Conservation (phyloP, 2,113 vertebrate species). For the Equus przewalskii region DNA sequence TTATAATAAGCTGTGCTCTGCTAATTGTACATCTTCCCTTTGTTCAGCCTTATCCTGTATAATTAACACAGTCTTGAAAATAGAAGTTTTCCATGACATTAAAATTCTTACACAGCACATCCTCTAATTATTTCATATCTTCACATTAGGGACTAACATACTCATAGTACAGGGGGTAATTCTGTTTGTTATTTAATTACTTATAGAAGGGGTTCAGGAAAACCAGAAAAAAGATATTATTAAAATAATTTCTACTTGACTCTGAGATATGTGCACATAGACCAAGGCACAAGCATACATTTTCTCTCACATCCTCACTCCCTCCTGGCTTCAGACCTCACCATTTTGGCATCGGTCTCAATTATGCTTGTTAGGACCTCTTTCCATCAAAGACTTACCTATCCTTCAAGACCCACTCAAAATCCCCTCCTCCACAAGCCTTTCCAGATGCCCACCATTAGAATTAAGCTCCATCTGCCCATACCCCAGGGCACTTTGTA, state of each 20-base stretch:
- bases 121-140: slow-evolving; percentile 83
- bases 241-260: slow-evolving; percentile 60
- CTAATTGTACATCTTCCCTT: slow-evolving; percentile 67
- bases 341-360: not conserved
- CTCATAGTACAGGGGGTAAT: slow-evolving; percentile 54
- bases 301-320: not conserved
- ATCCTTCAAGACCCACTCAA: not conserved
- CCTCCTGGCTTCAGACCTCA: not conserved
- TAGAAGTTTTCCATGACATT: slow-evolving; percentile 73
- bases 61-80: slow-evolving; percentile 77
- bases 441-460: not conserved
- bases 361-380: not conserved
- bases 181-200: slow-evolving; percentile 75
- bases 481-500: not conserved
- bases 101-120: slow-evolving; percentile 69
- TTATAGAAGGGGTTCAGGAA: slow-evolving; percentile 53
- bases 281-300: not conserved
- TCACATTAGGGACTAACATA: slow-evolving; percentile 74
- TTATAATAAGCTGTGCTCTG: slow-evolving; percentile 55
- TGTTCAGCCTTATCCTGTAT: slow-evolving; percentile 65
- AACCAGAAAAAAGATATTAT: slow-evolving; percentile 17
- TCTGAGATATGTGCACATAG: not conserved
- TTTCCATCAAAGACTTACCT: not conserved
- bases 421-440: not conserved
- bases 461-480: not conserved